Conservation (phyloP, 2,797 vertebrate genomes). For the Gallinago solitaria region DNA sequence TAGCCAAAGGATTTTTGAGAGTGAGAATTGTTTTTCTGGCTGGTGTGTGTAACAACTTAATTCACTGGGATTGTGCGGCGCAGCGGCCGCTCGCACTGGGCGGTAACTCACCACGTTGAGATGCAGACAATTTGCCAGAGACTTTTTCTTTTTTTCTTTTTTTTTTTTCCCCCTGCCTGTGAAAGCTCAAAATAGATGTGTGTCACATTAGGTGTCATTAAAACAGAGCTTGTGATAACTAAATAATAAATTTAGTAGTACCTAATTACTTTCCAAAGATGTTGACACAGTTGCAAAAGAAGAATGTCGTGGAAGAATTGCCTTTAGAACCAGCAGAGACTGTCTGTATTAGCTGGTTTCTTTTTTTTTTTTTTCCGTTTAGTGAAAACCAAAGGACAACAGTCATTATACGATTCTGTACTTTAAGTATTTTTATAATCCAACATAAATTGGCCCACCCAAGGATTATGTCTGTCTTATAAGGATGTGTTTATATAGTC, state of each 20-base stretch:
- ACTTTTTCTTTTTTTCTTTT: not conserved
- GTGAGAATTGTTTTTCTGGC: conserved; percentile 72
- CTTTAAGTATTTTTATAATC: conserved; percentile 88
- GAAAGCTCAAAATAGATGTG: not conserved
- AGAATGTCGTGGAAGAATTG: not conserved
- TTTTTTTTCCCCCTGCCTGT: not conserved
- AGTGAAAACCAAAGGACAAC: conserved; percentile 79
- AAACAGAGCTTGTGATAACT: conserved; percentile 37
- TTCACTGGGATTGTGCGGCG: conserved; percentile 28
- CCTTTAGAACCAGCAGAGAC: conserved; percentile 13
- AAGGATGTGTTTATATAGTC: conserved; percentile 88
- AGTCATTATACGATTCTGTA: conserved; percentile 86
- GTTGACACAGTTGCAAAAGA: conserved; percentile 45
- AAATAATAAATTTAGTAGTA: conserved; percentile 43
- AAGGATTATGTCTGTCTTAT: conserved; percentile 86
- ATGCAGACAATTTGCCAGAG: not conserved
- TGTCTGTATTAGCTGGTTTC: conserved; percentile 10
- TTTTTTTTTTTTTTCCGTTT: conserved; percentile 36
- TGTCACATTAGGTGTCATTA: conserved; percentile 33
- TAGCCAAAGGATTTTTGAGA: conserved; percentile 74
- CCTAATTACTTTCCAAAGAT: conserved; percentile 56
- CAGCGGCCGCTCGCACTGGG: not conserved
- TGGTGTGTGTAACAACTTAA: conserved; percentile 12
- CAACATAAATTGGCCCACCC: conserved; percentile 86
- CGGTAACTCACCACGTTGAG: not conserved